Evolutionary conservation across 2,888 invertebrate species (phyloP).

Genomic region (Orchesella flavescens): DNA sequence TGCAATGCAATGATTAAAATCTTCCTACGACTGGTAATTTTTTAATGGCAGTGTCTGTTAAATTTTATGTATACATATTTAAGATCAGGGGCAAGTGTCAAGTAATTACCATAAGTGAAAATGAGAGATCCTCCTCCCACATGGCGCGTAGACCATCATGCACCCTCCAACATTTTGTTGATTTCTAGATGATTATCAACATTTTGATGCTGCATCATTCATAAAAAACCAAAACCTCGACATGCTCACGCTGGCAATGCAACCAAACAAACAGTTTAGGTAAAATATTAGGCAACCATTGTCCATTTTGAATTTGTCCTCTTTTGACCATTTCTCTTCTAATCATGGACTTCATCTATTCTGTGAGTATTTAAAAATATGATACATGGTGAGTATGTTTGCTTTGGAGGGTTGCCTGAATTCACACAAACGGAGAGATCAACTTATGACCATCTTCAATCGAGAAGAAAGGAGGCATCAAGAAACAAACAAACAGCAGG

Average conservation of each 20-base stretch:
- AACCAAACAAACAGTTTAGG: background rate
- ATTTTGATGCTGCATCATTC: background rate
- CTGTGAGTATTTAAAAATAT: background rate
- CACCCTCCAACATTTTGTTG: background rate
- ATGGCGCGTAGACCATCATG: background rate
- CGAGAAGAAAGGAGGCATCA: background rate
- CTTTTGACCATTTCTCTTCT: background rate
- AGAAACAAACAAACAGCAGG: slow-evolving; percentile 10
- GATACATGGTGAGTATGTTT: too few species aligned
- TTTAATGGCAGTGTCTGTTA: too few species aligned
- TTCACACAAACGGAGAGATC: background rate
- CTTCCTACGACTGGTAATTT: too few species aligned
- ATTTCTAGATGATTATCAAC: background rate
- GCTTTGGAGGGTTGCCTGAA: background rate
- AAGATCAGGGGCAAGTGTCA: slow-evolving; percentile 17
- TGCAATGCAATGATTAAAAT: too few species aligned
- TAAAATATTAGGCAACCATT: background rate
- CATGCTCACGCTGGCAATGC: background rate
- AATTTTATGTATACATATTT: background rate
- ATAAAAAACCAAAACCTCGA: background rate
- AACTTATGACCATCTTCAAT: background rate
- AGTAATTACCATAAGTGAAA: slow-evolving; percentile 13
- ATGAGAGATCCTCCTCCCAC: slow-evolving; percentile 7
- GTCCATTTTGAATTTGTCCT: background rate
- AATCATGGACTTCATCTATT: background rate